Percentiles rank a stretch among this genome's conserved stretches.
These are phyloP conservation scores for Bedellia somnulentella DNA, from an alignment of 2,888 invertebrate genomes.

Conservation along the genomic window DNA sequence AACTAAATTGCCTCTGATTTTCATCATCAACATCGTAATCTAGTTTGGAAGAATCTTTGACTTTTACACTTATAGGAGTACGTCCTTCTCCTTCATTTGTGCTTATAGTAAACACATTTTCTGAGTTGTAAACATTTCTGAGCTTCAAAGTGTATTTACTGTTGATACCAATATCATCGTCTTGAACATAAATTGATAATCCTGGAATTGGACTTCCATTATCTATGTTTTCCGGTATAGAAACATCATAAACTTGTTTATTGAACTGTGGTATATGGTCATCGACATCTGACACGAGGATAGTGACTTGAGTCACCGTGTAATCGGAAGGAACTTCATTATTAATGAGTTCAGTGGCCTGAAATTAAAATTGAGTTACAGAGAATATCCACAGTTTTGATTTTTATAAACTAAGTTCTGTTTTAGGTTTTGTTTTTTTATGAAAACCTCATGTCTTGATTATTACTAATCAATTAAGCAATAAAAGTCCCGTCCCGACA, in stretches of 20 bases:
- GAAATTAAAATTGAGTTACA: constrained; percentile 13
- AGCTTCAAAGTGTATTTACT: constrained; percentile 69
- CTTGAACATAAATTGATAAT: constrained; percentile 72
- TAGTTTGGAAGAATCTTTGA: constrained; percentile 64
- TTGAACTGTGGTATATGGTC: constrained; percentile 77
- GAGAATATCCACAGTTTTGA: no score
- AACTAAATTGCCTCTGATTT: constrained; percentile 61
- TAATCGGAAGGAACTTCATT: constrained; percentile 70
- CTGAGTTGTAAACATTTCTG: constrained; percentile 61
- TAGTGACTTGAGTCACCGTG: constrained; percentile 69
- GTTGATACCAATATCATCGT: constrained; percentile 73
- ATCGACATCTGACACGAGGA: constrained; percentile 78
- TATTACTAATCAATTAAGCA: no score
- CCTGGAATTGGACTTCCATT: constrained; percentile 70
- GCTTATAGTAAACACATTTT: constrained; percentile 64
- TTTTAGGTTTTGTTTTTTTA: neutral
- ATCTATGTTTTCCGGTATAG: constrained; percentile 76
- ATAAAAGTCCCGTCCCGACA: no score
- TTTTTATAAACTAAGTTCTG: no score
- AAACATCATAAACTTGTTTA: constrained; percentile 64
- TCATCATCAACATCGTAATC: constrained; percentile 72
- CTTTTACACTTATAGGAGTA: constrained; percentile 73
- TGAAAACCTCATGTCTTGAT: no score
- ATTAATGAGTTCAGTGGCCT: constrained; percentile 75
- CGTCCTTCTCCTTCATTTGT: constrained; percentile 70